Evolutionary conservation across 2,113 vertebrate species (phyloP), one percentile per base, ranked within the genome.

Genomic region (Triplophysa rosa): DNA sequence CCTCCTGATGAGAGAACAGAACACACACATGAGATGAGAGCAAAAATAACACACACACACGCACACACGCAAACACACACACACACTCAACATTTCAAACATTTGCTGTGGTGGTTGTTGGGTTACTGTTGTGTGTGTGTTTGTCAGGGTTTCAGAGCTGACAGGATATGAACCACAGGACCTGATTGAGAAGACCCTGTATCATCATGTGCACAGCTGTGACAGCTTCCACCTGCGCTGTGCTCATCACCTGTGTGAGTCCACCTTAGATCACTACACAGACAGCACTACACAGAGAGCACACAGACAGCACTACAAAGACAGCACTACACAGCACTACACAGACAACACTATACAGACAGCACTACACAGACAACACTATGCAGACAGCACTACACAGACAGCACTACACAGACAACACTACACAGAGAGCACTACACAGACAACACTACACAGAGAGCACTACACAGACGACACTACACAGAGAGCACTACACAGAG

Each of bases 121-220:
- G 77, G 17, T 19, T 54, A 23, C 19, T 14, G 85, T 79, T 82
- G 42, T 81, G 79, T 84, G 19, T 82, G 75, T 54, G 40, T 37
- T 37, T 37, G 33, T 11, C 90, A 98, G 98, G 90, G 98, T 98
- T 85, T 95, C 97, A 2, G 98, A 98, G 83, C 90, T 99, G 87
- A 99, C 97, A 0, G 98, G 98, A n/a, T 99, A 97, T 0, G 97
- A 99, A 87, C 98, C 98, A 78, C 97, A 99, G 93, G 98, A 99
- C 90, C 89, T 99, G 78, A 99, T 99, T 49, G 98, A 99, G 92
- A 99, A 99, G 93, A 99, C 98, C 1, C 92, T 99, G 42, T 99
- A 99, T 82, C 97, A 99, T 79, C 97, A 99, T 1, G 97, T 99
- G 65, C 98, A 99, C 12, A 95, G 95, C 90, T 99, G 98, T 67